These are phyloP conservation scores for Uropetala carovei DNA, from an alignment of 2,888 invertebrate genomes.

Conservation along the genomic window DNA sequence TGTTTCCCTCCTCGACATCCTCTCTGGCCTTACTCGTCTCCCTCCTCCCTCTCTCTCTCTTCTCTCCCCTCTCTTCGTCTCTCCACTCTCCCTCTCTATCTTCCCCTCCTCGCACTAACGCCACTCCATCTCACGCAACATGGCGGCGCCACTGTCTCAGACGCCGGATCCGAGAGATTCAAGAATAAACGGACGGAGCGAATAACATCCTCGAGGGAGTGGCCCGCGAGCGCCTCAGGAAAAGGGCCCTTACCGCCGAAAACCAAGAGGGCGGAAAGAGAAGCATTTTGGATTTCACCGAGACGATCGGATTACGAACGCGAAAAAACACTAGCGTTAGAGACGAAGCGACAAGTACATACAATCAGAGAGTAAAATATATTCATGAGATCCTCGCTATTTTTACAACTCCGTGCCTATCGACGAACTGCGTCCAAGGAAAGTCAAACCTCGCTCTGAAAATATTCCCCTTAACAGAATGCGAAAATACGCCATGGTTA, in stretches of 20 bases:
- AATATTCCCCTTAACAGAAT: too few relatives aligned
- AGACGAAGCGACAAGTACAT: too few relatives aligned
- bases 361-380: too few relatives aligned
- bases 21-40: constrained; percentile 69
- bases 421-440: too few relatives aligned
- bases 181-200: constrained; percentile 27
- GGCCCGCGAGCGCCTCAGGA: background rate
- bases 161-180: constrained; percentile 59
- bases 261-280: background rate
- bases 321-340: too few relatives aligned
- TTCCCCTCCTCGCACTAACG: constrained; percentile 45
- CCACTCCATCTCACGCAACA: constrained; percentile 53
- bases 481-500: too few relatives aligned
- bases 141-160: constrained; percentile 48
- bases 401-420: too few relatives aligned
- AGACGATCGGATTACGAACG: too few relatives aligned
- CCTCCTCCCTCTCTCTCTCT: constrained; percentile 55
- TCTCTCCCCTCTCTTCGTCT: constrained; percentile 31
- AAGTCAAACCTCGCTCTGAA: too few relatives aligned
- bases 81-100: background rate
- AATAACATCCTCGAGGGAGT: background rate
- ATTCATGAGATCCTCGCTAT: too few relatives aligned
- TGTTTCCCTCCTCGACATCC: constrained; percentile 70
- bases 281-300: background rate
- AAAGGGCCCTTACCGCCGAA: background rate